These are phyloP conservation scores for Neosilurus mollespiculum DNA, from an alignment of 2,797 vertebrate genomes.

Conservation along the genomic window DNA sequence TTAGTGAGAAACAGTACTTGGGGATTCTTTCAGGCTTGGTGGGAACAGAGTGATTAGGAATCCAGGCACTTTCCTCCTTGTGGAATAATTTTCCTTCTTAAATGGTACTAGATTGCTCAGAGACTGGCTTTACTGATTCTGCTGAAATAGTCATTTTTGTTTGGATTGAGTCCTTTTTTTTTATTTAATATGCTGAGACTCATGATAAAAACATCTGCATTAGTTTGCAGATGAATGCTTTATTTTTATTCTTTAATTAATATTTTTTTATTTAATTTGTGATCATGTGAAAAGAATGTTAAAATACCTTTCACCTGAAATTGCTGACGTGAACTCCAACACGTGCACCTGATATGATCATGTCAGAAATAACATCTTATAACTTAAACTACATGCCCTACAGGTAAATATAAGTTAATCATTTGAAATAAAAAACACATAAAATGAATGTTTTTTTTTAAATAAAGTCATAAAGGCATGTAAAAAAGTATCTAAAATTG, in stretches of 20 bases:
- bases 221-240: not conserved
- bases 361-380: not conserved
- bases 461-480: not conserved
- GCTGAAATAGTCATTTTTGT: constrained; percentile 38
- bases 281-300: not conserved
- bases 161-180: not conserved
- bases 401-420: not conserved
- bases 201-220: constrained; percentile 30
- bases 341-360: not conserved
- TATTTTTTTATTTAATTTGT: not conserved
- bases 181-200: not conserved
- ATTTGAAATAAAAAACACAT: not conserved
- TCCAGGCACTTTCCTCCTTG: constrained; percentile 32
- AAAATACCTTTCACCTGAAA: not conserved
- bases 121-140: constrained; percentile 43
- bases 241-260: not conserved
- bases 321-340: not conserved
- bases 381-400: not conserved
- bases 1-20: constrained; percentile 35
- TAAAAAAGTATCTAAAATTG: not conserved
- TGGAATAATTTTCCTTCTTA: constrained; percentile 46
- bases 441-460: too few relatives aligned
- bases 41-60: constrained; percentile 40
- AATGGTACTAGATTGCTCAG: constrained; percentile 40
- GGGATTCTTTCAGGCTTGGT: constrained; percentile 44